Evolutionary conservation across 2,888 invertebrate genomes (phyloP).

Genomic region (Eupithecia exiguata): DNA sequence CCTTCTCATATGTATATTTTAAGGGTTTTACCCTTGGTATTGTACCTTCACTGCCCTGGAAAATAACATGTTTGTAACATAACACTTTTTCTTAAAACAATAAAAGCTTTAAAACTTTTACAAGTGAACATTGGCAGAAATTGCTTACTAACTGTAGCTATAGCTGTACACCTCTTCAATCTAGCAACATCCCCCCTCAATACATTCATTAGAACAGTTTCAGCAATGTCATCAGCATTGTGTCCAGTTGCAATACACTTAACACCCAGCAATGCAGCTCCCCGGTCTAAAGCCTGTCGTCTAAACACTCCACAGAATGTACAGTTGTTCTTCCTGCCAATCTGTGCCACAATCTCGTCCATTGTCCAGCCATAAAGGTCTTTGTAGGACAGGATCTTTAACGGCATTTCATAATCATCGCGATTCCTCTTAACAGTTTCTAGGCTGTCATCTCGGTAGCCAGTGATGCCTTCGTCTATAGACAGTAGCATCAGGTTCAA

Average conservation of each 20-base stretch:
- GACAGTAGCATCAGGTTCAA: conserved; percentile 95
- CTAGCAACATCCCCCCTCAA: conserved; percentile 98
- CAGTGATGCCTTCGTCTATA: conserved; percentile 99
- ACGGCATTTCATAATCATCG: conserved; percentile 95
- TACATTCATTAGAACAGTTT: conserved; percentile 99
- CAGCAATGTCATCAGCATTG: conserved; percentile 99
- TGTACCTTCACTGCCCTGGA: conserved; percentile 89
- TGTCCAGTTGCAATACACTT: conserved; percentile 98
- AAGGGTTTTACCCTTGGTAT: conserved; percentile 97
- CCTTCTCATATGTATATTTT: conserved; percentile 99
- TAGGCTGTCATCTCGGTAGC: conserved; percentile 97
- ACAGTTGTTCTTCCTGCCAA: conserved; percentile 96
- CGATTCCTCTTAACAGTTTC: conserved; percentile 98
- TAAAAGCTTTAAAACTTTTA: not conserved
- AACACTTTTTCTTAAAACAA: not conserved
- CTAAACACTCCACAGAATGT: conserved; percentile 98
- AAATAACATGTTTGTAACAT: not conserved
- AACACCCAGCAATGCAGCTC: conserved; percentile 93
- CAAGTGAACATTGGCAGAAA: conserved; percentile 15
- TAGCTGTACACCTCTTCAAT: conserved; percentile 94
- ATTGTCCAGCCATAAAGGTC: conserved; percentile 99
- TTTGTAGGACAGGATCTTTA: conserved; percentile 98
- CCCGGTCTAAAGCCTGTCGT: conserved; percentile 97
- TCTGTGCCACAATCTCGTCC: conserved; percentile 97
- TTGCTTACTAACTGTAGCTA: conserved; percentile 92